phyloP scores from a whole-genome alignment of 2,888 invertebrate genomes.

The Leptothorax acervorum region DNA sequence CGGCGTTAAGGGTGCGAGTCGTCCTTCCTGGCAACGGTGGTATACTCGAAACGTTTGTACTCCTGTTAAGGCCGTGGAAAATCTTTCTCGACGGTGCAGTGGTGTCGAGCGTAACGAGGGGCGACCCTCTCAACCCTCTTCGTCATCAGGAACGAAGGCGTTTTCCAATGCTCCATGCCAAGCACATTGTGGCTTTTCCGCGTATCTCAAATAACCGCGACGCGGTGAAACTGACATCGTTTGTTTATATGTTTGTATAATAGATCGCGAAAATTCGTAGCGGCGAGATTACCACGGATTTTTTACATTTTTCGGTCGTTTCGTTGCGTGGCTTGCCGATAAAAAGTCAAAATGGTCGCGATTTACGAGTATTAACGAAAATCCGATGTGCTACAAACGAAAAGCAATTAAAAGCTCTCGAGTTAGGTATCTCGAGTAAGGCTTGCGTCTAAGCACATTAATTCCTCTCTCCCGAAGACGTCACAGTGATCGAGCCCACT shows the following conservation, averaged over 20 bases:
- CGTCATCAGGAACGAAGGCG: slow-evolving; percentile 57
- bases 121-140: slow-evolving; percentile 62
- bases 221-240: neutral
- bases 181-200: slow-evolving; percentile 72
- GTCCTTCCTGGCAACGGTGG: slow-evolving; percentile 61
- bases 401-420: slow-evolving; percentile 26
- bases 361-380: slow-evolving; percentile 23
- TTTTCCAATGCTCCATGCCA: slow-evolving; percentile 72
- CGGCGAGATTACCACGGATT: neutral
- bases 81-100: slow-evolving; percentile 62
- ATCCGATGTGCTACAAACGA: neutral
- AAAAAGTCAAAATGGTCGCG: neutral
- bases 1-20: slow-evolving; percentile 42
- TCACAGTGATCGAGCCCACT: slow-evolving; percentile 44
- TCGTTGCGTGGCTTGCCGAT: neutral
- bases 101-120: slow-evolving; percentile 78
- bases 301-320: neutral
- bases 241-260: slow-evolving; percentile 5
- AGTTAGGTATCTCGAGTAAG: slow-evolving; percentile 1
- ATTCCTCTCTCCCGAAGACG: slow-evolving; percentile 28
- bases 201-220: slow-evolving; percentile 74
- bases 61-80: slow-evolving; percentile 71
- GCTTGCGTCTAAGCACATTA: slow-evolving; percentile 26
- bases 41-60: slow-evolving; percentile 77
- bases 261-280: neutral